Evolutionary conservation across 2,888 invertebrate species (phyloP), one percentile per base, ranked within the genome.

Genomic region (Volucella inflata): DNA sequence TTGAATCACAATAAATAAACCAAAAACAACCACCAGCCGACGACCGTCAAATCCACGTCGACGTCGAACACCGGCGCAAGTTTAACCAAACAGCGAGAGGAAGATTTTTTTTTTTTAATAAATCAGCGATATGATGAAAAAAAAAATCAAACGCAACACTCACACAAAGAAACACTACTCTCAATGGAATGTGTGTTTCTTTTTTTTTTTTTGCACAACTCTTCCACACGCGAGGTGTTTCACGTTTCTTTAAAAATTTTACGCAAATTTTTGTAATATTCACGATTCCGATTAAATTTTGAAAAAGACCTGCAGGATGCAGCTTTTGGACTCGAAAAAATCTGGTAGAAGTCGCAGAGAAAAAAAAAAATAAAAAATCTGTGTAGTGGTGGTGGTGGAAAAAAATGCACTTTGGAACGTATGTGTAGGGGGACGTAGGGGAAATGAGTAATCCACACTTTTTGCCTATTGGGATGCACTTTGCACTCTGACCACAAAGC

Each of bases 381-480:
- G 46, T 46, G 62, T 62, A 14, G 30, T n/a, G 70, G 70, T 65
- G 71, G 70, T 64, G 65, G 46, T 40, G n/a, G 38, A 48, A 78
- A 75, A n/a, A 85, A 71, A 81, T 85, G 85, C 85, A 85, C 85
- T 85, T 85, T 85, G 85, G 76, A 77, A 77, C 81, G 51, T 30
- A 30, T 30, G 30, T 30, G 30, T 77, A 59, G 72, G 57, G 76
- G 77, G 68, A 68, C 62, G 46, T 48, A 48, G 60, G 75, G 64
- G 59, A 74, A 76, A 60, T 84, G 80, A 76, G 84, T 84, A 83
- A 83, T 83, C 59, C 74, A 79, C 48, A 60, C 51, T 67, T 10
- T 51, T 60, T 16, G 30, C 38, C 44, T 68, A 57, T 12, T 44
- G 14, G 36, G 42, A 46, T 64, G 57, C 78, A 78, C 78, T 78